Evolutionary conservation across 2,113 vertebrate genomes (phyloP), one percentile per base, ranked within the genome.

Genomic region (Corvus moneduloides): DNA sequence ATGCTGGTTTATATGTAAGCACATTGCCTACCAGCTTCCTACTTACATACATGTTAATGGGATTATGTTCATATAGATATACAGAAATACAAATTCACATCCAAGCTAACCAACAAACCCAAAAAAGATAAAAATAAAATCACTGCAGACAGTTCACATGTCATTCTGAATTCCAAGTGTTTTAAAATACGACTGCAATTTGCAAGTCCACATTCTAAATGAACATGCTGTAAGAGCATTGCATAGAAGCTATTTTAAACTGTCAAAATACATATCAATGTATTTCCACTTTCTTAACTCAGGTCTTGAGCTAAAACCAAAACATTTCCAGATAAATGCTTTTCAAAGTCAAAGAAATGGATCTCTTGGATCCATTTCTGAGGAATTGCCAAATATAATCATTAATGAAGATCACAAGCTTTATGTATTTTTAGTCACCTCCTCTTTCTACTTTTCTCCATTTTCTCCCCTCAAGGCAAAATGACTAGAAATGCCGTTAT

Each of bases 41-140:
- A 21, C 68, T 88, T 95, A 82, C 89, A 90, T 80, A 72, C 54
- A 43, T 88, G 91, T 90, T 87, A 93, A 93, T 23, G 48, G 26
- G 35, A 68, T 58, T n/a, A 33, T 74, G 74, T 84, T 66, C 80
- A 62, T 69, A 43, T 19, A 58, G n/a, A 52, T 32, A 69, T 3
- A 56, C 8, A 77, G 63, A 88, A 92, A 62, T 32, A 77, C 20
- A 77, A 90, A 67, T 80, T 84, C 79, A 67, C 39, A 77, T 77
- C 49, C 67, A 88, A 83, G 55, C n/a, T 78, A 87, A 73, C 62
- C 55, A 69, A 75, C 43, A 75, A 91, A 75, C 16, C 32, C 41
- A 73, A 68, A 33, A 58, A 66, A 69, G 75, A 93, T 48, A 67
- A 94, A 96, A 93, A 86, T 89, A 95, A 91, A 89, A 68, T 66